phyloP scores from a whole-genome alignment of 2,113 vertebrate species.

The Verasper variegatus region DNA sequence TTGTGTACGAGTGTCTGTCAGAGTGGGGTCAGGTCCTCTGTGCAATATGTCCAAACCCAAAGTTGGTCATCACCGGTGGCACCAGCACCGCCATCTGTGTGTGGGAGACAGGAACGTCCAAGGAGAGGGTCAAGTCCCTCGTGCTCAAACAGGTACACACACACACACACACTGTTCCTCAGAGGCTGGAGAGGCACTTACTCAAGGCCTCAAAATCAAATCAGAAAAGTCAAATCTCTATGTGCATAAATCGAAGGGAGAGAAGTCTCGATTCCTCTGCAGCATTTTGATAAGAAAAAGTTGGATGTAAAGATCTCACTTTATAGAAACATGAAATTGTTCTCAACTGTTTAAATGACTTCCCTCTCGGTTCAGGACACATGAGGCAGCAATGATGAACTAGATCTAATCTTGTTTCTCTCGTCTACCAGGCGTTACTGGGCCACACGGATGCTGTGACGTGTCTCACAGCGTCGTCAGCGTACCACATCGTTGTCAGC shows the following conservation, averaged over 20 bases:
- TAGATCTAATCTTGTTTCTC: too few relatives aligned
- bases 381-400: too few relatives aligned
- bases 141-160: slow-evolving; percentile 92
- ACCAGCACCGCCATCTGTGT: slow-evolving; percentile 96
- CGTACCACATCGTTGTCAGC: slow-evolving; percentile 97
- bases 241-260: too few relatives aligned
- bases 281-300: too few relatives aligned
- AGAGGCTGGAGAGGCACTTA: too few relatives aligned
- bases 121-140: slow-evolving; percentile 93
- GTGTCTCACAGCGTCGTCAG: slow-evolving; percentile 90
- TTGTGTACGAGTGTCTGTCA: slow-evolving; percentile 96
- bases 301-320: too few relatives aligned
- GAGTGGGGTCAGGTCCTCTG: slow-evolving; percentile 98
- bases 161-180: neutral
- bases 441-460: slow-evolving; percentile 96
- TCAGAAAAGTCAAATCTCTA: too few relatives aligned
- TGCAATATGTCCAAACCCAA: slow-evolving; percentile 95
- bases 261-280: too few relatives aligned
- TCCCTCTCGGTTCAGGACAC: neutral
- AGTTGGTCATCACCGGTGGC: slow-evolving; percentile 93
- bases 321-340: too few relatives aligned
- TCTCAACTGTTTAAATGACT: too few relatives aligned
- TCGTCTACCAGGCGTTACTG: slow-evolving; percentile 86
- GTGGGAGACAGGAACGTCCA: slow-evolving; percentile 94
- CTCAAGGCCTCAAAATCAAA: too few relatives aligned